Evolutionary conservation across 2,888 invertebrate genomes (phyloP), one percentile per base, ranked within the genome.

Genomic region (Melanophora roralis): DNA sequence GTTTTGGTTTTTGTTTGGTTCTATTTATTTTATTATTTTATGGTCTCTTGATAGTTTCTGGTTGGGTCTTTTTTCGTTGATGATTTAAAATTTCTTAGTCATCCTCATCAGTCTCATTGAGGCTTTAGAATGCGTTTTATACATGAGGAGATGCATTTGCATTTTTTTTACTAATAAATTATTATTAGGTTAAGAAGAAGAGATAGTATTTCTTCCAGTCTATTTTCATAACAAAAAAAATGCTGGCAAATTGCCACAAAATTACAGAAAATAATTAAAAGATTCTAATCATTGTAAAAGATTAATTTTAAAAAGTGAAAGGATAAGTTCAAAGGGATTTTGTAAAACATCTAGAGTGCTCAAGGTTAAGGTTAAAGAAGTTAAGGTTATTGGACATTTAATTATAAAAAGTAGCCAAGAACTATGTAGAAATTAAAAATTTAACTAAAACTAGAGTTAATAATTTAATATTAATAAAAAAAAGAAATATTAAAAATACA

Each of bases 71-170:
- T 23, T 68, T 27, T 43, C 40, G 34, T 9, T 62, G 68, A 14
- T 62, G 68, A 68, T 69, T 76, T 69, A 27, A 62, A 76, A 69
- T 76, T 76, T 76, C 68, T 67, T 23, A 34, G 32, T 45, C 45
- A 16, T 59, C 34, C 34, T 75, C 68, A 53, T 75, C 68, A 57
- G 21, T 76, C 55, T 62, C 75, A 76, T 55, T 62, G 75, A 62
- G 38, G 47, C 68, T 62, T 76, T 76, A 62, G 62, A 62, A 62
- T 76, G 75, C 75, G 68, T 69, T 76, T 60, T 62, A 47, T 47
- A 47, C 62, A 62, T 62, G 68, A 62, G 47, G 68, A 47, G 55
- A 62, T 76, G 47, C 32, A 57, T 73, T 65, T 73, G 40, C 1
- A 11, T 12, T 16, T 55, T 55, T 72, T 53, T 62, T 51, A 16